Base-by-base conservation (phyloP, 2,797 vertebrate species). In the Streptopelia turtur region DNA sequence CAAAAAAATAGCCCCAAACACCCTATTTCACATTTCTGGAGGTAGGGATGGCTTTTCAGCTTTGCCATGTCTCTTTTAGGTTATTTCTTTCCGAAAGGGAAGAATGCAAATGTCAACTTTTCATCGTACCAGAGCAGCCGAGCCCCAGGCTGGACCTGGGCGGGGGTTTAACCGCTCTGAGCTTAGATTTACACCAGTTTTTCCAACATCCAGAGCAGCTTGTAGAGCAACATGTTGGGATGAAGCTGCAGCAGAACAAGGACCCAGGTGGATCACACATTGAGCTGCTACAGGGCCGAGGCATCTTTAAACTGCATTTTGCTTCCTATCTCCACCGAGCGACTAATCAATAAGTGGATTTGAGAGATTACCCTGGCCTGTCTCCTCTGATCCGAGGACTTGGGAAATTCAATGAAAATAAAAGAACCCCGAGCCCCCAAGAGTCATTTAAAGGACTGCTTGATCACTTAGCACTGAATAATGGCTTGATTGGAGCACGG, bases 71-170 rank as follows among this genome's bases (percentile, higher is more conserved):
- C 39, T 56, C 43, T 63, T 39, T 47, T 5, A 41, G n/a, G n/a
- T 11, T 14, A 5, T 30, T 33, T 37, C 31, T 71, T 82, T 41
- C 45, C 61, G 63, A 61, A 64, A 68, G 37, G 63, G 30, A 60
- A 76, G 49, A 76, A 52, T 27, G 49, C 13, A 39, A 56, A 76
- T 45, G 22, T 31, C 55, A 75, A 1, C 23, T 30, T 71, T 56
- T 35, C 41, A 22, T 11, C 0, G 22, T 6, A 10, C 8, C 11
- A 39, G 50, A 69, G 50, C 57, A 61, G 50, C 47, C 0, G 0
- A 13, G 50, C 64, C 56, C 30, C 25, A 16, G 52, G 52, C 41
- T 23, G 60, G 31, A 63, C 30, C 39, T 33, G 49, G 13, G 13
- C 24, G 6, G 11, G 47, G 21, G 13, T 18, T 82, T 85, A 52